phyloP scores from a whole-genome alignment of 2,113 vertebrate genomes.

The Raja brachyura region DNA sequence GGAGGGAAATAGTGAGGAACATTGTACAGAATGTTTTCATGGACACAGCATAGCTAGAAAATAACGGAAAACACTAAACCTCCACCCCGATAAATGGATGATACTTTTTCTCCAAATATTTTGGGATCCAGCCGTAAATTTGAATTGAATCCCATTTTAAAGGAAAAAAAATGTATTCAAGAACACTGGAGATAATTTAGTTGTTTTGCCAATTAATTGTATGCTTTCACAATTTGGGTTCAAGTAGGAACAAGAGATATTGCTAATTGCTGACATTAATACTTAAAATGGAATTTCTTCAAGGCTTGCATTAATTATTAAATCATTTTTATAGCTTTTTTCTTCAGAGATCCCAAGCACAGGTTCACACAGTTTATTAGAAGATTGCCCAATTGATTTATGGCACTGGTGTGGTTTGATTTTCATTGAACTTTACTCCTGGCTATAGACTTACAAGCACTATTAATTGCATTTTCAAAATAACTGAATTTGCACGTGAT shows the following conservation, averaged over 20 bases:
- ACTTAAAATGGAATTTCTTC: neutral
- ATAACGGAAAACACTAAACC: no score
- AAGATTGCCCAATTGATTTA: neutral
- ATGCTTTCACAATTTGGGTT: neutral
- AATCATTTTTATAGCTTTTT: slow-evolving; percentile 1
- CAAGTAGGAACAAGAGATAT: neutral
- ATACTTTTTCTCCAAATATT: neutral
- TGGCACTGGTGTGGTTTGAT: neutral
- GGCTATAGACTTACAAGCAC: neutral
- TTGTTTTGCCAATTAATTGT: neutral
- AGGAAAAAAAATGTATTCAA: neutral
- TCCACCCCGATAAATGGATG: neutral
- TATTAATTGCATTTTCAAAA: neutral
- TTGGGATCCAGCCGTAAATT: neutral
- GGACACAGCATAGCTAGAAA: neutral
- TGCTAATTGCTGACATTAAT: neutral
- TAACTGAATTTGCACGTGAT: neutral
- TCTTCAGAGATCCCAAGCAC: neutral
- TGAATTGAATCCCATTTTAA: neutral
- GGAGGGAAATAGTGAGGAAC: no score
- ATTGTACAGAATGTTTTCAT: neutral
- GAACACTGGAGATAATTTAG: no score
- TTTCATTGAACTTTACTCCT: slow-evolving; percentile 23
- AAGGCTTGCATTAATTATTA: neutral
- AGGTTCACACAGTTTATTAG: neutral